Base-by-base conservation (phyloP, 2,797 vertebrate genomes). In the Poeciliopsis presidionis region DNA sequence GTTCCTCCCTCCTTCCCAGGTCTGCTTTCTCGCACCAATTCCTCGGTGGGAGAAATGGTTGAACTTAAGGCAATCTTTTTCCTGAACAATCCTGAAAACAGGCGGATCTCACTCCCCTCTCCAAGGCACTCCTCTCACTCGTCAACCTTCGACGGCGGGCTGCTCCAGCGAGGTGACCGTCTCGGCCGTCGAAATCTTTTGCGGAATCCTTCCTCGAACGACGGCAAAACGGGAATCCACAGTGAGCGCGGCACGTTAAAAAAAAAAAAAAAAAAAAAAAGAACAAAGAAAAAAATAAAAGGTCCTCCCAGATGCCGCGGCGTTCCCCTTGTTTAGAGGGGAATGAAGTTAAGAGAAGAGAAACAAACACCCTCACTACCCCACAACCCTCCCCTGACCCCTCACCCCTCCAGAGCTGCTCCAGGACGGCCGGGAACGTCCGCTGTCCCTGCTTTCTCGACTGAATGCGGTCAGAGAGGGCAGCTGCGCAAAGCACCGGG, bases 41-140 rank as follows among this genome's bases (percentile, higher is more conserved):
- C 82, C 72, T 61, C 73, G 4, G 79, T 63, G 76, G 78, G 80
- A 84, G 82, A 82, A 81, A 78, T 79, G 61, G 79, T 90, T 89
- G 75, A 87, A 88, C 90, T 95, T 95, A 95, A 95, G 94, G 94
- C 94, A 94, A 94, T 89, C 94, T 93, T 90, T 45, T 92, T 94
- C 93, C 91, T 93, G 93, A 93, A 94, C 91, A 91, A 94, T 93
- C 91, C 89, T 92, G 88, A 93, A 93, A 94, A 90, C 88, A 89
- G 84, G 93, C 90, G 83, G 86, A 91, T 84, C 87, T 2, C 7
- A 0, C 20, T 20, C 20, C 7, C 7, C 83, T 90, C 92, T 82
- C 93, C 93, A 95, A 95, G 94, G 94, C 94, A 95, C 94, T 95
- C 94, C 93, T 93, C 92, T 86, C 84, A 75, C 90, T 88, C 74